Conservation (phyloP, 2,113 vertebrate species). For the Lynx canadensis region DNA sequence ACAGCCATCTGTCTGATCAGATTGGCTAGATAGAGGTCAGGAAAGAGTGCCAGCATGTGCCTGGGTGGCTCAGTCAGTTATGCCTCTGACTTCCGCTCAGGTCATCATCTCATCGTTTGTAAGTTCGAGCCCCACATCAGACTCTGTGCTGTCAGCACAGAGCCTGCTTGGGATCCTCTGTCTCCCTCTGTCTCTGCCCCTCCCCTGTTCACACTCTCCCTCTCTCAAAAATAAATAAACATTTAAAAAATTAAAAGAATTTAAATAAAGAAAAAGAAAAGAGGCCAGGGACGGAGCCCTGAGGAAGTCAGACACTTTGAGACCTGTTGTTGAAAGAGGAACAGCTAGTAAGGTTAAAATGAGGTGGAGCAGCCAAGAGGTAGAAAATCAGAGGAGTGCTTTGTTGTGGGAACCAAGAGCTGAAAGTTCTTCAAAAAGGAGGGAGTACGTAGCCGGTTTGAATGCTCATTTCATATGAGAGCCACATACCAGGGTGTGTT, state of each 20-base stretch:
- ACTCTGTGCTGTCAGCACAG: too few species aligned
- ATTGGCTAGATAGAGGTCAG: background rate
- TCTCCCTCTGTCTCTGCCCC: too few species aligned
- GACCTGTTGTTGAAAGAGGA: background rate
- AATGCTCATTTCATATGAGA: conserved; percentile 39
- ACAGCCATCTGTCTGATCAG: conserved; percentile 10
- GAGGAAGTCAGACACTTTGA: background rate
- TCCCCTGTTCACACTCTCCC: too few species aligned
- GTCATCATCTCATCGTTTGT: too few species aligned
- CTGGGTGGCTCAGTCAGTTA: too few species aligned
- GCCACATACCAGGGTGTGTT: background rate
- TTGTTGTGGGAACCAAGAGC: background rate
- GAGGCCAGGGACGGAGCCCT: background rate
- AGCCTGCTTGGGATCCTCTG: too few species aligned
- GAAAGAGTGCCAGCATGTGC: background rate
- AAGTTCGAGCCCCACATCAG: too few species aligned
- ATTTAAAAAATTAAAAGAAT: too few species aligned
- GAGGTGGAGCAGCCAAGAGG: background rate
- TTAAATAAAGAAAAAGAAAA: too few species aligned
- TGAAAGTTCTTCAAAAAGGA: conserved; percentile 31
- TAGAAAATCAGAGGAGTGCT: background rate
- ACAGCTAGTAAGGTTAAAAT: background rate
- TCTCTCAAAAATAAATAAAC: too few species aligned
- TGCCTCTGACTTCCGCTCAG: too few species aligned
- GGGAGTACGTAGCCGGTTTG: background rate